Evolutionary conservation across 1,140 invertebrate genomes (phyloP), one percentile per base, ranked within the genome.

Genomic region (Neodiprion pinetum): DNA sequence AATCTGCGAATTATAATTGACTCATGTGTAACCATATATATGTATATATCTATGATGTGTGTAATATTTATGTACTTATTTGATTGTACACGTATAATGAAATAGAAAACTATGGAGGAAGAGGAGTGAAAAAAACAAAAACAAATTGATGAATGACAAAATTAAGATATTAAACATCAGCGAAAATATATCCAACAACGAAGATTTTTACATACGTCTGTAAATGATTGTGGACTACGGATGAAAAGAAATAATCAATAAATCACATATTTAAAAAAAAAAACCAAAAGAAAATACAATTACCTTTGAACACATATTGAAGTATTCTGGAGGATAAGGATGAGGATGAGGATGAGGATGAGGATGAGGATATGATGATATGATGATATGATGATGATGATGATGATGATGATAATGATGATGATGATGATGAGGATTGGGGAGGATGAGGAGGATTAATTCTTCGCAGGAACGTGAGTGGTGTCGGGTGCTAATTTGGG

Each of bases 401-500:
- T 61, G 53, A 61, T 11, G 9, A 61, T 12, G 53, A 61, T 12
- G 53, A 40, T 5, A 5, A 61, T 61, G 3, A 61, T 12, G 53
- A 61, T 12, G 53, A 61, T 61, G 28, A 40, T 40, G 28, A 61
- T 61, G 53, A 61, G 53, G n/a, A 61, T 61, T 12, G 53, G n/a
- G 53, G 53, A 40, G n/a, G 53, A 61, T 61, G 8, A 61, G 53
- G 53, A 61, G 53, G 53, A 61, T 61, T 61, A 61, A 61, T 61
- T 61, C 53, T 61, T 61, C 53, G 53, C 53, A 61, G 53, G 53
- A 61, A 5, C 53, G 53, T 61, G 53, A 61, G 53, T 61, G 53
- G 53, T 61, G 53, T 61, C 53, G 53, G 53, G 53, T 61, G 53
- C 53, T 61, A 61, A 61, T 61, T 61, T 61, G 53, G 53, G 53